phyloP scores from a whole-genome alignment of 2,113 vertebrate genomes.

The Callochromis pleurospilus region DNA sequence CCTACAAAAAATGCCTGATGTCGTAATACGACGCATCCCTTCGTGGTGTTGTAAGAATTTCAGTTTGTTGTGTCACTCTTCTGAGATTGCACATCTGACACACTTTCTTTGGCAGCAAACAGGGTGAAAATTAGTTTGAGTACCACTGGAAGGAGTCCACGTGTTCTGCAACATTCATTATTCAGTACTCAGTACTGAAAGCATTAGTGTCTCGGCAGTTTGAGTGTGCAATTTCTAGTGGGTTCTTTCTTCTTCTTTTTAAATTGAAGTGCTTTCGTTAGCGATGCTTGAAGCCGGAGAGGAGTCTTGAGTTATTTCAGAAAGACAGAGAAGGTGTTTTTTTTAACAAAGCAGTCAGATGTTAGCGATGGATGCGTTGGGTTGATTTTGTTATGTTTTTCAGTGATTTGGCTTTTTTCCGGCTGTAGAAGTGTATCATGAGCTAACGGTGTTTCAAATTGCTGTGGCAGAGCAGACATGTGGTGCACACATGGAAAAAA shows the following conservation, averaged over 20 bases:
- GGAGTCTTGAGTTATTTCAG: background rate
- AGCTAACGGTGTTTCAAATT: background rate
- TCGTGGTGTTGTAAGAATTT: background rate
- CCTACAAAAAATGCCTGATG: background rate
- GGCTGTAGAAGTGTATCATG: background rate
- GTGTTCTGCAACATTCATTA: background rate
- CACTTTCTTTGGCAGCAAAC: background rate
- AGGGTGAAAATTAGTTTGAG: background rate
- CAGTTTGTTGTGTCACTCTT: background rate
- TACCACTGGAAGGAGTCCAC: background rate
- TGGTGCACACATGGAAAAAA: background rate
- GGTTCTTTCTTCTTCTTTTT: background rate
- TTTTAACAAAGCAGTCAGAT: background rate
- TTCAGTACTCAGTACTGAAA: background rate
- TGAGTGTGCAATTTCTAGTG: background rate
- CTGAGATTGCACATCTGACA: background rate
- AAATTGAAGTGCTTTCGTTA: background rate
- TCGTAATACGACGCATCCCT: background rate
- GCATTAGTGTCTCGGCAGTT: background rate
- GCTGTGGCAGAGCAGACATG: background rate
- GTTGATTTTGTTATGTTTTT: background rate
- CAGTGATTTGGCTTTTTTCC: background rate
- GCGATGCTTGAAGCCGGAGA: background rate
- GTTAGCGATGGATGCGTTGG: background rate
- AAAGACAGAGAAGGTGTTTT: background rate